Evolutionary conservation across 2,113 vertebrate species (phyloP).

Genomic region (Megaceryle torquata): DNA sequence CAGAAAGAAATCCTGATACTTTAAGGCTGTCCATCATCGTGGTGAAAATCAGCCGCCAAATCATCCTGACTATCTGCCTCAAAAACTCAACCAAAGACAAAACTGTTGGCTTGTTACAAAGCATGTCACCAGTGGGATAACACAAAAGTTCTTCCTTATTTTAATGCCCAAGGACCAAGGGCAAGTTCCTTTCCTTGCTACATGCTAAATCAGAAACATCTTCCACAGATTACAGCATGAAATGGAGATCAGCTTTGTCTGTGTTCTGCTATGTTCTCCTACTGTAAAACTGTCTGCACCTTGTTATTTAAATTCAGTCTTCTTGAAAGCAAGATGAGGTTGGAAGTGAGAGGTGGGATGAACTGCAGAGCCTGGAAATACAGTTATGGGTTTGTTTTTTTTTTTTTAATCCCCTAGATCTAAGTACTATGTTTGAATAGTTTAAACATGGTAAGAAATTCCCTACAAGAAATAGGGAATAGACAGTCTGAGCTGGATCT

Average conservation of each 20-base stretch:
- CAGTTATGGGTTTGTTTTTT: neutral
- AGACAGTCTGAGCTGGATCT: neutral
- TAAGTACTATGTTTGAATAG: neutral
- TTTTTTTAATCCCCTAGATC: neutral
- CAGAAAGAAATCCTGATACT: neutral
- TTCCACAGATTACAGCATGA: neutral
- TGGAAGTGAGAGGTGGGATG: neutral
- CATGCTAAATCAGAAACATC: neutral
- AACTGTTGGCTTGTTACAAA: neutral
- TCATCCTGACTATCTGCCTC: neutral
- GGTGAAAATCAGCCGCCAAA: neutral
- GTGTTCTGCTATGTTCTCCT: rapidly evolving
- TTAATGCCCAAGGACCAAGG: neutral
- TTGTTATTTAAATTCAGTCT: neutral
- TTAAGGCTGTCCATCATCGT: neutral
- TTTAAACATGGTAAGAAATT: neutral
- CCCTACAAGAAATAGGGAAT: neutral
- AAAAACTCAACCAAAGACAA: neutral
- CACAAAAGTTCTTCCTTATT: neutral
- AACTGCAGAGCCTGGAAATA: neutral
- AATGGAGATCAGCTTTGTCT: neutral
- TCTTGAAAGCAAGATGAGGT: neutral
- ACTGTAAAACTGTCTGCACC: neutral
- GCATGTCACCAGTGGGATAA: neutral
- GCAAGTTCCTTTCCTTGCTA: neutral